Evolutionary conservation across 1,140 invertebrate species (phyloP).

Genomic region (Trachymyrmex cornetzi): DNA sequence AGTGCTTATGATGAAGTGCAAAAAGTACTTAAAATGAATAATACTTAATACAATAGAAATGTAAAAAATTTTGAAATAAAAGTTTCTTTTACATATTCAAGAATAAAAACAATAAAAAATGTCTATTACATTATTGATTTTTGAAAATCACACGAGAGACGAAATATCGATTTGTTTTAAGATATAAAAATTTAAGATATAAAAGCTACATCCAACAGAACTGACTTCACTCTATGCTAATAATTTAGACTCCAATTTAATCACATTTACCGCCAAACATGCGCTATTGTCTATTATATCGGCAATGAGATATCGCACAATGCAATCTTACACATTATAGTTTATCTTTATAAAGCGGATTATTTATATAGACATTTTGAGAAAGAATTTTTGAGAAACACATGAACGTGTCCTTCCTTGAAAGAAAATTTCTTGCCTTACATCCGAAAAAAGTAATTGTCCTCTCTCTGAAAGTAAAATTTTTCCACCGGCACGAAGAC

Average conservation of each 20-base stretch:
- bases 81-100: not conserved
- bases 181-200: not conserved
- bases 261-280: slow-evolving; percentile 38
- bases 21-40: slow-evolving; percentile 21
- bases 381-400: slow-evolving; percentile 68
- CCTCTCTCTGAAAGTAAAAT: slow-evolving; percentile 66
- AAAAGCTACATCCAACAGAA: not conserved
- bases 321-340: slow-evolving; percentile 44
- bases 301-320: slow-evolving; percentile 12
- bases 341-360: slow-evolving; percentile 58
- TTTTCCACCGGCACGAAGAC: slow-evolving; percentile 41
- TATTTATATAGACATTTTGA: slow-evolving; percentile 63
- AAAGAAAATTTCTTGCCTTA: slow-evolving; percentile 71
- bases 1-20: slow-evolving; percentile 24
- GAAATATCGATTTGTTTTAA: slow-evolving; percentile 4
- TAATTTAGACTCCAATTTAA: not conserved
- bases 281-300: slow-evolving; percentile 9
- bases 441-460: slow-evolving; percentile 52
- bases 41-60: slow-evolving; percentile 22
- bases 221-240: slow-evolving; percentile 1
- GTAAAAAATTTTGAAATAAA: not conserved
- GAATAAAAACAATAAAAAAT: not conserved
- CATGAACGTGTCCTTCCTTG: slow-evolving; percentile 44
- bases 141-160: not conserved
- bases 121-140: not conserved